Conservation (phyloP, 2,113 vertebrate species). For the Andinoacara biseriatus region DNA sequence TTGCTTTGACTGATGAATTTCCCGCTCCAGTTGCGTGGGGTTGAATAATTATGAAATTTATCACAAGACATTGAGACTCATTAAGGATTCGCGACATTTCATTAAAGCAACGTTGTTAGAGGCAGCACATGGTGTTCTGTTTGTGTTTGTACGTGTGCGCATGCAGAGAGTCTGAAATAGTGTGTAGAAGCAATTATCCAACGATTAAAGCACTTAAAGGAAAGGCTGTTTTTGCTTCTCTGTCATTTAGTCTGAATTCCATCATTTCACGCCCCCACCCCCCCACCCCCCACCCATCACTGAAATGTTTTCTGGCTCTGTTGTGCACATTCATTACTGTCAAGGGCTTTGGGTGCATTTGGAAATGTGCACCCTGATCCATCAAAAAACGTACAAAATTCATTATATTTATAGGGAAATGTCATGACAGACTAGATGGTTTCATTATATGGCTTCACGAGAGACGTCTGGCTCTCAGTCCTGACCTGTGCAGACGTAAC, state of each 20-base stretch:
- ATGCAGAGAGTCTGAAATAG: conserved; percentile 59
- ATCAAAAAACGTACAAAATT: conserved; percentile 41
- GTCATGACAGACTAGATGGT: conserved; percentile 36
- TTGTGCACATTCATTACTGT: conserved; percentile 51
- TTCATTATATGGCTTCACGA: conserved; percentile 27
- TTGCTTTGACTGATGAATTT: conserved; percentile 98
- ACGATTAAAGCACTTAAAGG: conserved; percentile 74
- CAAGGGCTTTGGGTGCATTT: conserved; percentile 41
- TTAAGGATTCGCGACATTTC: conserved; percentile 86
- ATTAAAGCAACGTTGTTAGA: conserved; percentile 84
- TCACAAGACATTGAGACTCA: conserved; percentile 87
- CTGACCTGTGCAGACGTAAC: background rate
- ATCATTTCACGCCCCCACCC: conserved; percentile 15
- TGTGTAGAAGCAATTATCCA: conserved; percentile 71
- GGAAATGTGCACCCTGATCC: conserved; percentile 46
- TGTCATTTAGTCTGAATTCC: conserved; percentile 61
- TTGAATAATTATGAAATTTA: conserved; percentile 96
- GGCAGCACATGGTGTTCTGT: conserved; percentile 75
- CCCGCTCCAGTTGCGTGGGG: conserved; percentile 86
- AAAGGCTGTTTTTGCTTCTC: conserved; percentile 54
- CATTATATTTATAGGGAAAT: conserved; percentile 47
- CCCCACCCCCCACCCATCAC: background rate
- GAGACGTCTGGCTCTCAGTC: background rate
- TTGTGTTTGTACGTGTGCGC: conserved; percentile 70
- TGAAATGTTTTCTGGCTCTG: conserved; percentile 42